Evolutionary conservation across 23 tunicate species (phyloP), one percentile per base, ranked within the genome.

Genomic region (Ascidia mentula): DNA sequence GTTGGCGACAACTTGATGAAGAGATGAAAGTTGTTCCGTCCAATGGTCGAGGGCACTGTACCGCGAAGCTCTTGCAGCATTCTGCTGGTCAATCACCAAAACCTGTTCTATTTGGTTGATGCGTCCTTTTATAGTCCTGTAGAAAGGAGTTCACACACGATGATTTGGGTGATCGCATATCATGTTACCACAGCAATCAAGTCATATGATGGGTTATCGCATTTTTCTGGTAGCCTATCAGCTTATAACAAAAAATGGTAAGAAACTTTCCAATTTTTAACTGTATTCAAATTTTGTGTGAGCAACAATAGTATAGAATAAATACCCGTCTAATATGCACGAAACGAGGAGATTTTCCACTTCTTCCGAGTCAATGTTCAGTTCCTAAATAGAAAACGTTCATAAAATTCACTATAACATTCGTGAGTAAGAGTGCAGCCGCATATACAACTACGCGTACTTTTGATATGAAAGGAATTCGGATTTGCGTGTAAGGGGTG

Each of bases 261-360:
- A n/a, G n/a, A n/a, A n/a, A n/a, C n/a, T n/a, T n/a, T n/a, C n/a
- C n/a, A n/a, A n/a, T n/a, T n/a, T n/a, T n/a, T n/a, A n/a, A n/a
- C n/a, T n/a, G n/a, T n/a, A n/a, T n/a, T n/a, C n/a, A n/a, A n/a
- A n/a, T n/a, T n/a, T n/a, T n/a, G n/a, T n/a, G n/a, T n/a, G n/a
- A n/a, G n/a, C n/a, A n/a, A n/a, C n/a, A n/a, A n/a, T n/a, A n/a
- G n/a, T n/a, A n/a, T n/a, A n/a, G n/a, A n/a, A n/a, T 53, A 88
- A 86, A 73, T 81, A 91, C 97, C 97, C 98, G 60, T 95, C 98
- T 22, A 89, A 46, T 17, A 95, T 95, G 40, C 98, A 95, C 37
- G 91, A 79, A 30, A 95, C 98, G 34, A 95, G 53, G 32, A 95
- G 45, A 59, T 76, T 89, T 85, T 95, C 98, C 9, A 95, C 95